phyloP scores from a whole-genome alignment of 2,888 invertebrate genomes.

The Leptinotarsa juncta region DNA sequence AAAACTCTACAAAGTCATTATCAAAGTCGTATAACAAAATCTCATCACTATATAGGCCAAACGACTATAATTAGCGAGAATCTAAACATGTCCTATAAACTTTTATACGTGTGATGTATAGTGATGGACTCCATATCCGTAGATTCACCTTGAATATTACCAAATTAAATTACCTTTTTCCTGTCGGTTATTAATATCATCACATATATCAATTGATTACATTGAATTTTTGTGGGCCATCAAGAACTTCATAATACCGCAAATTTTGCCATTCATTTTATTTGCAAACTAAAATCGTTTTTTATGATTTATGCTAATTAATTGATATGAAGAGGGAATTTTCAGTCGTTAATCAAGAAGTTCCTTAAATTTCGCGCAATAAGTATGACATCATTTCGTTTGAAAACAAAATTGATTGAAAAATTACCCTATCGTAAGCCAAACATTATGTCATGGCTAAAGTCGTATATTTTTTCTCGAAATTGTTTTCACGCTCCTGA shows the following conservation, averaged over 20 bases:
- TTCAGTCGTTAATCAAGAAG: background rate
- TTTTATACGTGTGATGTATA: constrained; percentile 4
- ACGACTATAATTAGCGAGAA: background rate
- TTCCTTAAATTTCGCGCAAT: constrained; percentile 11
- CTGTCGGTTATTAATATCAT: background rate
- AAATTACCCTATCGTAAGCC: constrained; percentile 10
- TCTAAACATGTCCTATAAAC: background rate
- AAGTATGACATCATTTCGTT: constrained; percentile 16
- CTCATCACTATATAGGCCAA: background rate
- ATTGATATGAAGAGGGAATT: background rate
- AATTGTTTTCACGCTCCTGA: constrained; percentile 7
- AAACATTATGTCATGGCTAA: constrained; percentile 10
- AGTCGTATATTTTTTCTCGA: constrained; percentile 11
- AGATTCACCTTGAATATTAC: background rate
- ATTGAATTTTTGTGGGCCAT: background rate
- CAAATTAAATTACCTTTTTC: constrained; percentile 9
- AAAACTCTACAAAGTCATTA: too few species aligned
- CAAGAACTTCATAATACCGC: background rate
- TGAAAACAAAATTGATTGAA: constrained; percentile 2
- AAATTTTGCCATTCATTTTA: too few species aligned
- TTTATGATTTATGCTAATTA: background rate
- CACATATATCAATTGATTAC: background rate
- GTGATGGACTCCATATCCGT: constrained; percentile 6
- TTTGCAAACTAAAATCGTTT: background rate
- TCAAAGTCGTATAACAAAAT: background rate